phyloP scores from a whole-genome alignment of 2,797 vertebrate genomes.

The Pelobates cultripes region DNA sequence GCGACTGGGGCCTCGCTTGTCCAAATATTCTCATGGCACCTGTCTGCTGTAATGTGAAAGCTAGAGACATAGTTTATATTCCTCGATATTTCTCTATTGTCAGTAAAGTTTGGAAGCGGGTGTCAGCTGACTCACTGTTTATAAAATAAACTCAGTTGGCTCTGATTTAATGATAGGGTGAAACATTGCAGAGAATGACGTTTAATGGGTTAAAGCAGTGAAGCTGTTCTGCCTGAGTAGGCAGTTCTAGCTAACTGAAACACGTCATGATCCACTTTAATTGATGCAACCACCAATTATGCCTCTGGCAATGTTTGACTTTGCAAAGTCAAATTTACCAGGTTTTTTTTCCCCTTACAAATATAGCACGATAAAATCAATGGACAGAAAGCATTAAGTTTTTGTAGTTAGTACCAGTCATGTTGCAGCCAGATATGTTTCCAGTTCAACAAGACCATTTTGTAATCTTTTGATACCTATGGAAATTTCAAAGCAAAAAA shows the following conservation, averaged over 20 bases:
- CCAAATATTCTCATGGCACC: too few species aligned
- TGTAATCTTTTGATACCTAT: not conserved
- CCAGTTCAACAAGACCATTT: not conserved
- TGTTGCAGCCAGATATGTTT: constrained; percentile 32
- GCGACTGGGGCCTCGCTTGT: too few species aligned
- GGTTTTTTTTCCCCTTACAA: constrained; percentile 43
- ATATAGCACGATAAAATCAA: constrained; percentile 59
- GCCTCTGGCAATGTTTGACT: constrained; percentile 65
- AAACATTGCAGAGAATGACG: not conserved
- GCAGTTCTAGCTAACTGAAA: constrained; percentile 61
- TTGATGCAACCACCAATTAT: constrained; percentile 53
- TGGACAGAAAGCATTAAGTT: constrained; percentile 54
- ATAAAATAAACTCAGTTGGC: too few species aligned
- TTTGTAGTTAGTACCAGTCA: constrained; percentile 36
- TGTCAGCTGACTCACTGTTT: too few species aligned
- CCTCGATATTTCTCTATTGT: too few species aligned
- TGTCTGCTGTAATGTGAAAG: too few species aligned
- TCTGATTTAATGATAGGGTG: not conserved
- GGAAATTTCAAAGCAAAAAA: not conserved
- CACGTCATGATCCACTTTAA: constrained; percentile 59
- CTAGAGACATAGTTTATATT: too few species aligned
- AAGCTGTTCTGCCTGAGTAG: constrained; percentile 58
- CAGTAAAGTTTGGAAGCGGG: too few species aligned
- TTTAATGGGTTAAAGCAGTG: constrained; percentile 58
- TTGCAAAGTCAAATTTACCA: constrained; percentile 60